phyloP scores from a whole-genome alignment of 2,888 invertebrate species.

The Cantharis lateralis region DNA sequence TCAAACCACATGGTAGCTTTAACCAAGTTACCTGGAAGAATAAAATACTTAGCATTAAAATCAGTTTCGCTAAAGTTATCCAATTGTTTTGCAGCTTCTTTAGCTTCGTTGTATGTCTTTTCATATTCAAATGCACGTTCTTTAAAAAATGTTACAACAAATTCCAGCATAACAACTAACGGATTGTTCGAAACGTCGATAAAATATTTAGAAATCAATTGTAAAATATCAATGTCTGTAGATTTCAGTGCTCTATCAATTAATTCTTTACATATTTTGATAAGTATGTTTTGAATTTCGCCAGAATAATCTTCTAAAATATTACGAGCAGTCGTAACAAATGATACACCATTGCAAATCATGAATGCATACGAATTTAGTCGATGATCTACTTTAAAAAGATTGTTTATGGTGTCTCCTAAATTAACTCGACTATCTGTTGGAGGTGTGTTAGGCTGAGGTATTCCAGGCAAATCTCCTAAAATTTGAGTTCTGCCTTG shows the following conservation, averaged over 20 bases:
- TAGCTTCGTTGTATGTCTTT: slow-evolving; percentile 16
- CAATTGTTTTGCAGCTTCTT: slow-evolving; percentile 3
- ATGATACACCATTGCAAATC: background rate
- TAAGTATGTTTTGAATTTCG: slow-evolving; percentile 18
- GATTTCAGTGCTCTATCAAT: slow-evolving; percentile 1
- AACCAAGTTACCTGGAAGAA: background rate
- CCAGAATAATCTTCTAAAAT: slow-evolving; percentile 6
- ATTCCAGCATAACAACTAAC: slow-evolving; percentile 5
- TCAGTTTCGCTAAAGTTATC: slow-evolving; percentile 15
- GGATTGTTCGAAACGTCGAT: slow-evolving; percentile 2
- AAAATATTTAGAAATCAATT: slow-evolving; percentile 5
- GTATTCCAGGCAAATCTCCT: slow-evolving; percentile 22
- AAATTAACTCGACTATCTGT: background rate
- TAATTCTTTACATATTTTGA: slow-evolving; percentile 15
- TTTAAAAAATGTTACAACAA: slow-evolving; percentile 19
- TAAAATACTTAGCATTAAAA: slow-evolving; percentile 11
- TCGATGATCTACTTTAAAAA: background rate
- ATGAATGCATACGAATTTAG: background rate
- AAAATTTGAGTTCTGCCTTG: slow-evolving; percentile 37
- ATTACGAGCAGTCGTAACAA: background rate
- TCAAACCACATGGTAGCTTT: slow-evolving; percentile 20
- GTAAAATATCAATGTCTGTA: background rate
- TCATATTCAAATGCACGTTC: slow-evolving; percentile 15
- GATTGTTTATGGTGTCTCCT: background rate
- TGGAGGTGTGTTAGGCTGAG: slow-evolving; percentile 5